Base-by-base conservation (phyloP, 2,113 vertebrate genomes). In the Patagioenas fasciata region DNA sequence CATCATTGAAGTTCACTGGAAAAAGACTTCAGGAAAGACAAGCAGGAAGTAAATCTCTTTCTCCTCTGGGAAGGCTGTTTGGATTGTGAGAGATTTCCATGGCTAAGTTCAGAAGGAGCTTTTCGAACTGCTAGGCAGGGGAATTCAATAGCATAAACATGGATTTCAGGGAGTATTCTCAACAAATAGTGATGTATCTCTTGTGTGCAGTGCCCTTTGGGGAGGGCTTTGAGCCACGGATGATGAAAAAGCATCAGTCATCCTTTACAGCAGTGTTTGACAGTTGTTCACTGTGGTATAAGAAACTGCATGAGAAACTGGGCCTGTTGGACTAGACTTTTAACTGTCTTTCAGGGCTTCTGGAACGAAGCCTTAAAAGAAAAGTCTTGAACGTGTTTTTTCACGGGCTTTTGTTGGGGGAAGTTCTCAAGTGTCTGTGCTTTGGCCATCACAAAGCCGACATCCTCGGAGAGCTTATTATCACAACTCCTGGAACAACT, bases 381-480 rank as follows among this genome's bases (percentile, higher is more conserved):
- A 56, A 29, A 71, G 20, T 32, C 42, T 64, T 57, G 72, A 74
- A 31, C 20, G 24, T 80, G 42, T 81, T 90, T 85, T 73, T 54
- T 69, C 38, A 2, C 11, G n/a, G 54, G n/a, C 29, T 93, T 89
- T 85, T 83, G 36, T 20, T 78, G 36, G 11, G 40, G 50, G 36
- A 65, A 25, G 28, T 36, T 69, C 64, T 80, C 66, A 32, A n/a
- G 13, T 48, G 58, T 24, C 66, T 81, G 29, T 53, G 36, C 61
- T 85, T 71, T 72, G 79, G 57, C 28, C 61, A 51, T 38, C 18
- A 87, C 72, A 82, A 82, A 77, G 44, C 36, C 6, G 2, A 14
- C 74, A 57, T 93, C 75, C 75, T 90, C n/a, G 50, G 74, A 95
- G 93, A 90, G 66, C 61, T 93, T 96, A 62, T 96, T 85, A 91